Percentiles rank a stretch among this genome's conserved stretches.
These are phyloP conservation scores for Ptyas mucosa DNA, from an alignment of 2,113 vertebrate genomes.

Conservation along the genomic window DNA sequence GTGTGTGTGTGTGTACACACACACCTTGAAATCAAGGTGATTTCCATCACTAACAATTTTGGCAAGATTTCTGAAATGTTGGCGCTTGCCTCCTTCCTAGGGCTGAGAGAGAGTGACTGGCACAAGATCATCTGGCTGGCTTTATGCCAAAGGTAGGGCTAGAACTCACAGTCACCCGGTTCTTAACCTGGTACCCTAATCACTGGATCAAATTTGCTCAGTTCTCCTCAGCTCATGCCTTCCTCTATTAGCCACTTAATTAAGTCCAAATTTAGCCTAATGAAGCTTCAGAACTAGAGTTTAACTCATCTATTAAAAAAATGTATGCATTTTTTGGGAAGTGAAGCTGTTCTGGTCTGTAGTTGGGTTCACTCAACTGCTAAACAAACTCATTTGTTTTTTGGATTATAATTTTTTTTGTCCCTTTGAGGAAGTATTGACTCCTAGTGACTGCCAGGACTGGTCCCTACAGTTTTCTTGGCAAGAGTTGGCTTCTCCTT, in stretches of 20 bases:
- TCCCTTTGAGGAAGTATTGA: neutral
- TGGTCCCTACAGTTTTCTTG: too few species aligned
- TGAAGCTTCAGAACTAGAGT: neutral
- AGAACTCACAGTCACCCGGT: neutral
- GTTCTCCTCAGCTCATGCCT: neutral
- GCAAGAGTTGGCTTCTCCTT: too few species aligned
- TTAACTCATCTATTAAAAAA: neutral
- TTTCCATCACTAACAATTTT: neutral
- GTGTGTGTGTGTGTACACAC: too few species aligned
- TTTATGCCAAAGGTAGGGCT: neutral
- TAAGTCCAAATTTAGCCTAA: too few species aligned
- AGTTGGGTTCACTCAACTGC: neutral
- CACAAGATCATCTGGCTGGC: neutral
- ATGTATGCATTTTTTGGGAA: neutral
- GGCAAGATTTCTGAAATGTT: neutral
- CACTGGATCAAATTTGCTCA: neutral
- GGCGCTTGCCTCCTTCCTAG: neutral
- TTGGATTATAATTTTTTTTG: neutral
- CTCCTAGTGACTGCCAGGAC: neutral
- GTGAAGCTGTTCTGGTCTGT: neutral
- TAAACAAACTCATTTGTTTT: neutral
- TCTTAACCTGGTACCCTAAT: neutral
- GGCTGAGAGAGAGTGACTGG: neutral
- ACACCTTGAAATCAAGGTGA: neutral
- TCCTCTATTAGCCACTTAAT: neutral